Evolutionary conservation across 2,113 vertebrate species (phyloP).

Genomic region (Cavia porcellus): DNA sequence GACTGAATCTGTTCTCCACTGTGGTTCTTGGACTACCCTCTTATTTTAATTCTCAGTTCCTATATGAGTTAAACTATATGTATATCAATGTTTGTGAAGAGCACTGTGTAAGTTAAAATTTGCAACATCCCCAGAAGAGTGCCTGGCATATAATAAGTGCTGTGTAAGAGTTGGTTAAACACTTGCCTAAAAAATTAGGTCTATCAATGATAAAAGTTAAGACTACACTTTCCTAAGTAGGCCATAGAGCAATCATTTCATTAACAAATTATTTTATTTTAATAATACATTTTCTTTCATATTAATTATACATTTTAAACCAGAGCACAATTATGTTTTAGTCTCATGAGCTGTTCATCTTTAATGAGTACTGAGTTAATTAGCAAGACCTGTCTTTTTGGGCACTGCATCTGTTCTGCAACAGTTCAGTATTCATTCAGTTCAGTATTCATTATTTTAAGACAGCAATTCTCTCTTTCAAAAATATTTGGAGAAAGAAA

Average conservation of each 20-base stretch:
- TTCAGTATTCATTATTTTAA: conserved; percentile 78
- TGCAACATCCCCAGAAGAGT: background rate
- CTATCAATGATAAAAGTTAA: conserved; percentile 9
- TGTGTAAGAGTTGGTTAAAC: background rate
- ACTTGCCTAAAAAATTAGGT: conserved; percentile 16
- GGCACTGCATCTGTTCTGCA: conserved; percentile 67
- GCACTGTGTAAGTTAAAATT: conserved; percentile 7
- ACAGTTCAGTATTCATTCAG: too few species aligned
- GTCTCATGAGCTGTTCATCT: conserved; percentile 69
- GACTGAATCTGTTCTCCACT: background rate
- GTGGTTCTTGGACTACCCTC: background rate
- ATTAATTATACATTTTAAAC: conserved; percentile 80
- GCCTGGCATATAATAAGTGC: background rate
- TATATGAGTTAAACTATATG: background rate
- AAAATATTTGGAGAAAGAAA: conserved; percentile 78
- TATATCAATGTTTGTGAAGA: background rate
- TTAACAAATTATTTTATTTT: conserved; percentile 76
- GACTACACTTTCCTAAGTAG: conserved; percentile 56
- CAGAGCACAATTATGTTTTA: conserved; percentile 66
- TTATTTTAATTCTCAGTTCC: background rate
- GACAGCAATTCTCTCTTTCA: conserved; percentile 72
- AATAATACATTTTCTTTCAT: conserved; percentile 68
- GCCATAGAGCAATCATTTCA: conserved; percentile 50
- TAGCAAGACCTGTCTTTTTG: conserved; percentile 79
- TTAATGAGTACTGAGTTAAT: conserved; percentile 79